These are phyloP conservation scores for Caenorhabditis drosophilae DNA, from an alignment of 2,888 invertebrate species.

Conservation along the genomic window DNA sequence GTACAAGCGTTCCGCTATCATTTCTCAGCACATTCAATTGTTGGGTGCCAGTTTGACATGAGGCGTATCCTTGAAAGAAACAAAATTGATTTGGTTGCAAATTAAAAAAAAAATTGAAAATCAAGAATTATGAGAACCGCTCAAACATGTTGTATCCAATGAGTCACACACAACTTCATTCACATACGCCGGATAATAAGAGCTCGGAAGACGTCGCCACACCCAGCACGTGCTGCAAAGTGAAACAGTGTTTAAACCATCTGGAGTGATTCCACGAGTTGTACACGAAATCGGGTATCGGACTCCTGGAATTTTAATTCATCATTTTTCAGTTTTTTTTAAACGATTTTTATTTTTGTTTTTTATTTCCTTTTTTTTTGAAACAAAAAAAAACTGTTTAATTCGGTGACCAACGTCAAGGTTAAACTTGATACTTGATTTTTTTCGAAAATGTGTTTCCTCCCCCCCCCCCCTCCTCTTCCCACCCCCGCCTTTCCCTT, in stretches of 20 bases:
- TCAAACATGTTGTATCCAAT: conserved; percentile 32
- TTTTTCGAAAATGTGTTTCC: too few species aligned
- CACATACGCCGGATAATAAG: conserved; percentile 39
- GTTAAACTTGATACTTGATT: too few species aligned
- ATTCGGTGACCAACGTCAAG: conserved; percentile 10
- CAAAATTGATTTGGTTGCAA: background rate
- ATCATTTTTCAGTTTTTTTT: too few species aligned
- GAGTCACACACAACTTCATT: conserved; percentile 44
- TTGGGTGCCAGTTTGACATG: conserved; percentile 36
- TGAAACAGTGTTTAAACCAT: conserved; percentile 30
- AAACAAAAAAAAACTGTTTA: background rate
- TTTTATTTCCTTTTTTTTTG: background rate
- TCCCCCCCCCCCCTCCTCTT: too few species aligned
- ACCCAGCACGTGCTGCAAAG: conserved; percentile 43
- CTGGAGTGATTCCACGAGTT: conserved; percentile 33
- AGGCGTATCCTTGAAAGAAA: conserved; percentile 31
- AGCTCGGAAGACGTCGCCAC: conserved; percentile 41
- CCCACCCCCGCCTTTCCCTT: too few species aligned
- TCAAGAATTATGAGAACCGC: conserved; percentile 12
- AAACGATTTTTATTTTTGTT: background rate
- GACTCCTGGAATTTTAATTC: too few species aligned
- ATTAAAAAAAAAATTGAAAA: background rate
- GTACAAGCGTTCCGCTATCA: conserved; percentile 30
- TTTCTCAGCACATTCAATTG: conserved; percentile 36
- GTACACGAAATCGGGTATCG: conserved; percentile 38